Evolutionary conservation across 1,140 invertebrate genomes (phyloP), one percentile per base, ranked within the genome.

Genomic region (Drosophila kohkoa): DNA sequence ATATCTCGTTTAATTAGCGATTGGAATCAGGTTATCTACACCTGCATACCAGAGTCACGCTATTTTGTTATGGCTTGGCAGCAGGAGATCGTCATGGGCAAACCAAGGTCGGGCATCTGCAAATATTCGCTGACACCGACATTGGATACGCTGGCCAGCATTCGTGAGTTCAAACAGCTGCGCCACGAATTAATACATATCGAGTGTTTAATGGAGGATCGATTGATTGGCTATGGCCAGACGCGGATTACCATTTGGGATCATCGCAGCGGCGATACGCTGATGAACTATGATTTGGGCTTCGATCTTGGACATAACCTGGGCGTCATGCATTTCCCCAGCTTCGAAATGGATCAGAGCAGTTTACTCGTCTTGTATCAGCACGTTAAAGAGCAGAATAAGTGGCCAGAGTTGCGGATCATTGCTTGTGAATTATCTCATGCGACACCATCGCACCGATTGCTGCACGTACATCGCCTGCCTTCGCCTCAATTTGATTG

Each of bases 41-140:
- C 91, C 1, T 81, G 73, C 51, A 90, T 92, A 15, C 51, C 73
- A 0, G 89, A 91, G 16, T 91, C 89, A 3, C 75, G 91, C 0
- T 92, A 92, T 62, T 92, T 92, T 78, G 77, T 92, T 0, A 83
- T 92, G 87, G 82, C 90, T 10, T 91, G 82, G 81, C 87, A 90
- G 48, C 89, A 92, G 41, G 89, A 91, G 57, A 32, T 77, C 11
- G 52, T 77, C 5, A 67, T 91, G 48, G 89, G 90, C 6, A 91
- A 79, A 49, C 71, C 78, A 1, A 75, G 87, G 1, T 75, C 91
- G 3, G 91, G 91, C n/a, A 74, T 92, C 2, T 92, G 91, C 68
- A 92, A 92, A 38, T 92, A 92, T 65, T 86, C 91, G n/a, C 63
- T 92, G 16, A 91, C 91, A 5, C 91, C 91, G 3, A 76, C 82